Evolutionary conservation across 2,113 vertebrate genomes (phyloP).

Genomic region (Cebidichthys violaceus): DNA sequence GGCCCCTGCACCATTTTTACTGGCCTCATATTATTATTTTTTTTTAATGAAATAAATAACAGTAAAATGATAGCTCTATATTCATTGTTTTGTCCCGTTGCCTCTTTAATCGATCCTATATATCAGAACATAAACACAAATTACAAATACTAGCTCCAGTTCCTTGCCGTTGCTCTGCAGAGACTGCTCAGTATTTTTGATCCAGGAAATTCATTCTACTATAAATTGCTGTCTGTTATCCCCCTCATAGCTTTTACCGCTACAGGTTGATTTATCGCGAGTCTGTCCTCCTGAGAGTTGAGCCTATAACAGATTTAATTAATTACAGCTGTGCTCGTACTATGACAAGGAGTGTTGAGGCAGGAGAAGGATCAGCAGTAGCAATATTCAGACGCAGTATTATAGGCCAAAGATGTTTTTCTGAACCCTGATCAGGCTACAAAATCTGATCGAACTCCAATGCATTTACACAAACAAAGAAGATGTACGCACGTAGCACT

Average conservation of each 20-base stretch:
- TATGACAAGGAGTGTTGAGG: neutral
- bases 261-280: neutral
- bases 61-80: conserved; percentile 22
- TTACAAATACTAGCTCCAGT: neutral
- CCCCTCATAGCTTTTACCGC: neutral
- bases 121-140: conserved; percentile 8
- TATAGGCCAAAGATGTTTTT: neutral
- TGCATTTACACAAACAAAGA: neutral
- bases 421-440: neutral
- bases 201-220: neutral
- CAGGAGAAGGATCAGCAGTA: neutral
- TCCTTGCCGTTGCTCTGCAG: neutral
- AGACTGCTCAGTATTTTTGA: neutral
- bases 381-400: neutral
- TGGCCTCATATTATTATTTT: neutral
- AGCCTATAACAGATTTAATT: neutral
- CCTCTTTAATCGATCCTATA: conserved; percentile 1
- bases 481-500: neutral
- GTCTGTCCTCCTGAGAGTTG: neutral
- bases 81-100: neutral
- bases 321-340: neutral
- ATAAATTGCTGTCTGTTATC: neutral
- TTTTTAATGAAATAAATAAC: conserved; percentile 7
- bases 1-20: neutral
- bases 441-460: neutral